These are phyloP conservation scores for Philotrypesis tridentata DNA, from an alignment of 1,140 invertebrate genomes.

Conservation along the genomic window DNA sequence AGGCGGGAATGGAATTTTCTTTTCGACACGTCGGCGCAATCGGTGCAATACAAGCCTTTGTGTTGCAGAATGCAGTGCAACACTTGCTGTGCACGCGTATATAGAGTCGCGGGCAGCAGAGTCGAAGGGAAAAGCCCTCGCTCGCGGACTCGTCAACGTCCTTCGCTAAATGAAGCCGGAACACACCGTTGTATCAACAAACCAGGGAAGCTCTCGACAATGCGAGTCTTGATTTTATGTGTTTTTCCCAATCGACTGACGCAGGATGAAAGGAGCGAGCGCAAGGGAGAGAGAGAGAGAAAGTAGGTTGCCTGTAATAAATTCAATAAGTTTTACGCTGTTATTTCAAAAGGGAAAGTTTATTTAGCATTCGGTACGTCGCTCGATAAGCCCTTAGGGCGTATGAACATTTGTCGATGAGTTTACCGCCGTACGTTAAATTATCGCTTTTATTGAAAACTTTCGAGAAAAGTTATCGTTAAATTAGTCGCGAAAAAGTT, in stretches of 20 bases:
- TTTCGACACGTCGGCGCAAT: not conserved
- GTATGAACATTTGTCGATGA: not conserved
- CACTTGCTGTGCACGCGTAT: no score
- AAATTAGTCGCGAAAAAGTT: not conserved
- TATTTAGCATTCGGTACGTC: not conserved
- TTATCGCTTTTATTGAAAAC: not conserved
- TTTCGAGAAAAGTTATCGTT: not conserved
- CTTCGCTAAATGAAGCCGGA: not conserved
- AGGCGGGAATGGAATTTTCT: constrained; percentile 11
- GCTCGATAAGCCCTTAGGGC: not conserved
- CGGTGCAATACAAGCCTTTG: not conserved
- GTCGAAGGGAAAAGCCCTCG: not conserved
- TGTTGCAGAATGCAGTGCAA: no score
- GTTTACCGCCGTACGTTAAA: not conserved
- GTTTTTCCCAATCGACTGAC: not conserved
- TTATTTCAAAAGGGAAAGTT: not conserved
- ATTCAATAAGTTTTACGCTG: not conserved
- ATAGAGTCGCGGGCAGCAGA: not conserved
- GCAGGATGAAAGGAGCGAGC: not conserved
- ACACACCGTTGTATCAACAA: not conserved
- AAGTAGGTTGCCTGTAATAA: not conserved
- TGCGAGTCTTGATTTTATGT: not conserved
- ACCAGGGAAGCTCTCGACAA: not conserved
- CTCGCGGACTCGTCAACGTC: not conserved
- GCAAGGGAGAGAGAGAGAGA: not conserved